phyloP scores from a whole-genome alignment of 1,140 invertebrate genomes.

The Brachionus rotundiformis region DNA sequence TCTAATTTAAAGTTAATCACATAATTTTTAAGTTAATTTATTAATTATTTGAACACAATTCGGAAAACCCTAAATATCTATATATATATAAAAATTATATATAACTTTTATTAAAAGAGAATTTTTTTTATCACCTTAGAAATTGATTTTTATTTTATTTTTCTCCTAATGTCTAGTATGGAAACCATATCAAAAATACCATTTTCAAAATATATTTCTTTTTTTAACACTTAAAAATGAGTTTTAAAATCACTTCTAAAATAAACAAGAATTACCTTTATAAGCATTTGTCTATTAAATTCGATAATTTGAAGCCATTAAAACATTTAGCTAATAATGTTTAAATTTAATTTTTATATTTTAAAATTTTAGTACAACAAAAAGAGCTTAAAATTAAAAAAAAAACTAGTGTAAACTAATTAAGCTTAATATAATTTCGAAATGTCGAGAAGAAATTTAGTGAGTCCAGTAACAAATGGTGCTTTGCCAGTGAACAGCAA shows the following conservation, averaged over 20 bases:
- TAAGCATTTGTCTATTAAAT: conserved; percentile 17
- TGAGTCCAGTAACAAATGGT: neutral
- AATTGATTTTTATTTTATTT: too few species aligned
- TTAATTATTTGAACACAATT: too few species aligned
- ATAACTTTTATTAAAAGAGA: too few species aligned
- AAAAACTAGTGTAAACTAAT: neutral
- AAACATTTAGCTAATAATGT: neutral
- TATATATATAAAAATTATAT: too few species aligned
- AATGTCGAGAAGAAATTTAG: conserved; percentile 25
- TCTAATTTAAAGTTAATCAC: too few species aligned
- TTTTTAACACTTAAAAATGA: neutral
- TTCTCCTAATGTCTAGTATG: neutral
- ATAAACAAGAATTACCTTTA: neutral
- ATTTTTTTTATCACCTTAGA: too few species aligned
- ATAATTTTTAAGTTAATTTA: too few species aligned
- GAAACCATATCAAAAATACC: neutral
- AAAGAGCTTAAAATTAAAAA: neutral
- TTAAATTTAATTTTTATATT: neutral
- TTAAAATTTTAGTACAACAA: too few species aligned
- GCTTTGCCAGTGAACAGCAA: neutral
- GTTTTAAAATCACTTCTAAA: conserved; percentile 10
- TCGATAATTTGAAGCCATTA: neutral
- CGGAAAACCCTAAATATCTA: too few species aligned
- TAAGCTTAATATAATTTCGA: neutral
- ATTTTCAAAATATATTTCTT: neutral